These are phyloP conservation scores for Avahi laniger DNA, from an alignment of 2,797 vertebrate genomes.

Conservation along the genomic window DNA sequence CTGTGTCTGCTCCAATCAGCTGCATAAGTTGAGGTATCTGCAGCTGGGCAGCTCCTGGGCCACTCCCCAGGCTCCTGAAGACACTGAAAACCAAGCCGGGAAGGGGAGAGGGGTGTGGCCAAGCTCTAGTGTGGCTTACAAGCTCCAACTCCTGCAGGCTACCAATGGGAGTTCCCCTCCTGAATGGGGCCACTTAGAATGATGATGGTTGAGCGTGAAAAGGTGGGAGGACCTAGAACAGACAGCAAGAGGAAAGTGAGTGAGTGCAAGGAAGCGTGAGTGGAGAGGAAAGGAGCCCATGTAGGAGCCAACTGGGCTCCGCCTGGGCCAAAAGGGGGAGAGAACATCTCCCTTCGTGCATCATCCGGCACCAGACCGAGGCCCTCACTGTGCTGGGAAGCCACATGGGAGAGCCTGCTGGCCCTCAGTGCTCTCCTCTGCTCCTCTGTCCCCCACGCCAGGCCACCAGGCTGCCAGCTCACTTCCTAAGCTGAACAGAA, in stretches of 20 bases:
- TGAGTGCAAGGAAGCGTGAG: neutral
- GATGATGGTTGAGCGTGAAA: no score
- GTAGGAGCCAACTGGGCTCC: neutral
- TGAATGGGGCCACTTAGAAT: neutral
- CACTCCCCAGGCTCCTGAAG: neutral
- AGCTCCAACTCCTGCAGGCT: neutral
- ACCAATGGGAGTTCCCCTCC: neutral
- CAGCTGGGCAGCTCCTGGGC: neutral
- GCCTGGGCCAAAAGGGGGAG: neutral
- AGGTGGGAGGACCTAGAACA: neutral
- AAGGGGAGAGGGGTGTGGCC: neutral
- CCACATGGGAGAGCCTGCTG: neutral
- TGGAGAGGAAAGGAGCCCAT: accelerated
- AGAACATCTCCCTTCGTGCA: no score
- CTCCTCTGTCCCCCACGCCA: neutral
- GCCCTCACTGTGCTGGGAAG: neutral
- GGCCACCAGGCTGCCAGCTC: neutral
- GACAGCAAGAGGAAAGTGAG: neutral
- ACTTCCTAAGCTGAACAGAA: neutral
- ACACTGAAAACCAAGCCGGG: accelerated
- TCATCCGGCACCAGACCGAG: neutral
- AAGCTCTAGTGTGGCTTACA: neutral
- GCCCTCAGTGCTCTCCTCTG: neutral
- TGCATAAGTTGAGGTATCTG: neutral
- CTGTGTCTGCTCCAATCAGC: neutral